Percentiles rank a stretch among this genome's conserved stretches.
These are phyloP conservation scores for Valencia hispanica DNA, from an alignment of 2,797 vertebrate genomes.

Conservation along the genomic window DNA sequence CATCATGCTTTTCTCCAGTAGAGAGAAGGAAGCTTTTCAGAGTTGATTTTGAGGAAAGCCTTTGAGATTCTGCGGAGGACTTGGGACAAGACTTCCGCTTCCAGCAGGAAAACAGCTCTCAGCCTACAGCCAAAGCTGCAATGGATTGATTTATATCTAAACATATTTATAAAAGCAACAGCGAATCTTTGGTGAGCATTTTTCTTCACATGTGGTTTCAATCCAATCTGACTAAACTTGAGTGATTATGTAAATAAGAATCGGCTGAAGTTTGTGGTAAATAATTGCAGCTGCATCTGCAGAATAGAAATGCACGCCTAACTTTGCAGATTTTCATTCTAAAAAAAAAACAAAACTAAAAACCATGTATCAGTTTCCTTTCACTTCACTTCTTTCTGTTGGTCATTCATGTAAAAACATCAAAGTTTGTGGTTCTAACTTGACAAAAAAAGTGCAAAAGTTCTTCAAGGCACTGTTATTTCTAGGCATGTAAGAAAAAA, in stretches of 20 bases:
- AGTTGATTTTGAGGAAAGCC: too few relatives aligned
- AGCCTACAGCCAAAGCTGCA: background rate
- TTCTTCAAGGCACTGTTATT: background rate
- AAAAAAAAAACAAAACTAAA: background rate
- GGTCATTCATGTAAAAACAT: background rate
- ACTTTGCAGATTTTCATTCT: background rate
- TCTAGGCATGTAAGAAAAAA: too few relatives aligned
- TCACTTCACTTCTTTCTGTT: background rate
- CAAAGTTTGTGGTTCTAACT: background rate
- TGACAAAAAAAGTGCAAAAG: background rate
- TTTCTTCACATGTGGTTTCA: background rate
- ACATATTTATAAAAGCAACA: background rate
- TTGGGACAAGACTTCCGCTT: background rate
- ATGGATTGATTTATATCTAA: background rate
- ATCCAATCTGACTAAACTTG: background rate
- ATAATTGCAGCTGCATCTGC: too few relatives aligned
- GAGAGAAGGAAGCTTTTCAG: background rate
- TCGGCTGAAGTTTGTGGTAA: background rate
- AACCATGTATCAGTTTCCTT: too few relatives aligned
- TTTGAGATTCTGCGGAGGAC: too few relatives aligned
- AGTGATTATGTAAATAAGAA: background rate
- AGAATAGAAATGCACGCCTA: too few relatives aligned
- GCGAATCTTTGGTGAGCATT: background rate
- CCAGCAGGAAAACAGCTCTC: background rate
- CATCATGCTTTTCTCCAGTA: background rate